Evolutionary conservation across 2,797 vertebrate genomes (phyloP), one percentile per base, ranked within the genome.

Genomic region (Sorex maritimensis): DNA sequence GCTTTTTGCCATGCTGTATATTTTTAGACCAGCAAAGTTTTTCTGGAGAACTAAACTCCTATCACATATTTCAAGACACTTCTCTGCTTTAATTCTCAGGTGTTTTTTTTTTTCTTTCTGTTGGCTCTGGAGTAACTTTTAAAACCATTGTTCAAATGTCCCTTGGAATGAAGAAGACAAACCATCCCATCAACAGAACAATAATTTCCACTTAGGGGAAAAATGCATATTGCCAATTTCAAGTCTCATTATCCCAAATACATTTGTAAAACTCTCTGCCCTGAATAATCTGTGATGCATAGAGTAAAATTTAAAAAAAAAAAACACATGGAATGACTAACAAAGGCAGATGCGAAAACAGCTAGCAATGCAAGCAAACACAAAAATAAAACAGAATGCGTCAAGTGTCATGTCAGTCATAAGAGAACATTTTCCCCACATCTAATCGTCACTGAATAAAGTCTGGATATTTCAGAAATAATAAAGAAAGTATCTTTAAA

Each of bases 361-460:
- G 79, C 72, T 11, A 72, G 81, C 88, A 65, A 68, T 13, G n/a
- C 89, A 97, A 95, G 88, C 49, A 78, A 97, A 95, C 93, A 93
- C 94, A 92, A 95, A 97, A 97, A 97, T 97, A 97, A 96, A 97
- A 81, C 88, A 87, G 94, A 95, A 83, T 95, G 95, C 81, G 19
- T 96, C 95, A 94, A 94, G 89, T 95, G 77, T 88, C 55, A 6
- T 41, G 72, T 81, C 96, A 96, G 34, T 86, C 86, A 65, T 38
- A 69, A 93, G 96, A 90, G 93, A 74, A 2, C 41, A 69, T 88
- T 94, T 81, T 92, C 21, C 21, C 38, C 86, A 88, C 46, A 52
- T 88, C 92, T 95, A 92, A 88, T 97, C 93, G 93, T 81, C 92
- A 78, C 92, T 93, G 93, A 95, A 86, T 97, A 95, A 96, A 96